Evolutionary conservation across 1,140 invertebrate genomes (phyloP).

Genomic region (Centruroides sculpturatus): DNA sequence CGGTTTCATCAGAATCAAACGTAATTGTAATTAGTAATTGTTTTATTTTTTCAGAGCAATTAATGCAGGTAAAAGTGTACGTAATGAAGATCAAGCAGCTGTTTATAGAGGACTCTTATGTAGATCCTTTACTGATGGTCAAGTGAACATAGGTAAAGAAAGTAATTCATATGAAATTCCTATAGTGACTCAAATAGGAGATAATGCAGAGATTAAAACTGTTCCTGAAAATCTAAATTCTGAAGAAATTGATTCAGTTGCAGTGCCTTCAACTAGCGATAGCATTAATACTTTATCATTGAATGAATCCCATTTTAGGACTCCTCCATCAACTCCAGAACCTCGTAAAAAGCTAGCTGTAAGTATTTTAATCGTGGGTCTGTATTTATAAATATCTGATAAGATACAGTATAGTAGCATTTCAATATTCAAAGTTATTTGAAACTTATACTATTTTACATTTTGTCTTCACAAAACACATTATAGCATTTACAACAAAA

Average conservation of each 20-base stretch:
- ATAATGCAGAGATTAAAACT: neutral
- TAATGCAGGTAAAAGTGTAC: conserved; percentile 62
- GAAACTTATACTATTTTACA: too few species aligned
- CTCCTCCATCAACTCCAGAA: conserved; percentile 11
- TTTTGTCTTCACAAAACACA: too few species aligned
- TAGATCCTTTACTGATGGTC: neutral
- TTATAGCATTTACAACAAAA: too few species aligned
- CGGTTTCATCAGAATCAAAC: too few species aligned
- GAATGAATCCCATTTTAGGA: neutral
- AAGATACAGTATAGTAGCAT: too few species aligned
- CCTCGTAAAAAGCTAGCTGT: conserved; percentile 2
- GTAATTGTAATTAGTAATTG: neutral
- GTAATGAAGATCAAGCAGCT: conserved; percentile 66
- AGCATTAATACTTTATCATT: too few species aligned
- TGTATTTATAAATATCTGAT: too few species aligned
- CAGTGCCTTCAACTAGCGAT: too few species aligned
- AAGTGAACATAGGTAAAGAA: too few species aligned
- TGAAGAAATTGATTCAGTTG: neutral
- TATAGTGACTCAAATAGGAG: neutral
- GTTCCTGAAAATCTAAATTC: neutral
- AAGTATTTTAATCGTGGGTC: neutral
- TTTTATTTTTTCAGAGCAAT: conserved; percentile 32
- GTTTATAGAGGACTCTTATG: conserved; percentile 10
- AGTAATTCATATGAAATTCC: neutral
- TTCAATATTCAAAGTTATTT: too few species aligned